A percentile compares a stretch with the other conserved stretches of the same genome.
phyloP scores from a whole-genome alignment of 2,888 invertebrate genomes.

The Pharmacophagus antenor region DNA sequence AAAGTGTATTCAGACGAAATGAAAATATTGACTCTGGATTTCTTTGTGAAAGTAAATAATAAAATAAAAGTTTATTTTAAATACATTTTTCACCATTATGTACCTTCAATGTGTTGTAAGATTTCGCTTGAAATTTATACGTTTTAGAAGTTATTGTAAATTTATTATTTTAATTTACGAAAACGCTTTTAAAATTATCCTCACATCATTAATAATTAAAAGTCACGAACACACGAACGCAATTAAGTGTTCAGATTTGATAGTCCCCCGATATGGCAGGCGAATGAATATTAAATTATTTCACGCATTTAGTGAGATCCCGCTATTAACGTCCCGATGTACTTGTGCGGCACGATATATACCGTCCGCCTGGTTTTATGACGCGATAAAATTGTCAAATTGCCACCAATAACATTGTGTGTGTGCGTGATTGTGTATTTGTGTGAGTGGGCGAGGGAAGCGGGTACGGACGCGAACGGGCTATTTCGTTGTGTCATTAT shows the following conservation, averaged over 20 bases:
- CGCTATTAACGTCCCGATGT: conserved; percentile 49
- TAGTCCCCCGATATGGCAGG: conserved; percentile 47
- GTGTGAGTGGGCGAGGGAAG: conserved; percentile 21
- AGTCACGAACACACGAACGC: conserved; percentile 26
- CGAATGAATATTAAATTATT: conserved; percentile 63
- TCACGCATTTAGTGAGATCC: conserved; percentile 53
- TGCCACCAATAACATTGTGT: conserved; percentile 26
- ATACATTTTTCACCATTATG: no score
- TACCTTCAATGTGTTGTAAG: no score
- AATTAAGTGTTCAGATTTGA: conserved; percentile 40
- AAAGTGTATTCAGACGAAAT: neutral
- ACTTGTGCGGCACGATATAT: conserved; percentile 1
- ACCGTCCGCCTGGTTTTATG: conserved; percentile 25
- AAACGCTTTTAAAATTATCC: neutral
- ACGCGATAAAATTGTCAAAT: conserved; percentile 32
- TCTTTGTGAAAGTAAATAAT: no score
- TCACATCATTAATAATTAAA: conserved; percentile 11
- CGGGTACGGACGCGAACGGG: conserved; percentile 10
- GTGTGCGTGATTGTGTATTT: conserved; percentile 2
- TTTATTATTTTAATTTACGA: no score
- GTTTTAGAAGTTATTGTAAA: no score
- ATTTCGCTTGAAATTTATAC: no score
- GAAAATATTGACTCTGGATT: neutral
- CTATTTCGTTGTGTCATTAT: conserved; percentile 29
- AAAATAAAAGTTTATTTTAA: no score